Conservation (phyloP, 2,113 vertebrate species). For the Hippocampus guttulatus region DNA sequence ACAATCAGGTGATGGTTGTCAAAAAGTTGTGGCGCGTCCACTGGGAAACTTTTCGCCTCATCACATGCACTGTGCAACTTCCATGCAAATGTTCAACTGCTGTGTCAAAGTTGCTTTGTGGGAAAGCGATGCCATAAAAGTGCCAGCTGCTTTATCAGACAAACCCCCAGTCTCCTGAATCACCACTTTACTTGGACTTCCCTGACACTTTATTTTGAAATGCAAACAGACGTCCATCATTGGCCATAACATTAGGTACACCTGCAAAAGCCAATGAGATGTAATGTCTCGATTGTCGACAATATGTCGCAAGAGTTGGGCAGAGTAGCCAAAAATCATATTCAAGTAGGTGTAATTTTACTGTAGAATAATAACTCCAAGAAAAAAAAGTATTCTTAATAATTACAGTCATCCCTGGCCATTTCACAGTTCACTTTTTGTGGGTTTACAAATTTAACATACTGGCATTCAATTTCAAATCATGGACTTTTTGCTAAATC, state of each 20-base stretch:
- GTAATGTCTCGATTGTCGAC: background rate
- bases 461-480: too few relatives aligned
- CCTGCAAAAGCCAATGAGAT: background rate
- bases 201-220: conserved; percentile 8
- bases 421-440: background rate
- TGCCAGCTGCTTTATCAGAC: conserved; percentile 57
- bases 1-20: conserved; percentile 2
- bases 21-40: conserved; percentile 13
- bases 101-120: conserved; percentile 68
- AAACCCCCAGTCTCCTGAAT: conserved; percentile 52
- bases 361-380: background rate
- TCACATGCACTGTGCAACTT: conserved; percentile 41
- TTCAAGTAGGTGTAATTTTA: background rate
- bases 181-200: conserved; percentile 47
- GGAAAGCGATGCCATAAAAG: conserved; percentile 64
- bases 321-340: background rate
- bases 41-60: conserved; percentile 11
- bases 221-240: background rate
- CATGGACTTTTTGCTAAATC: background rate
- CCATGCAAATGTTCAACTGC: conserved; percentile 63
- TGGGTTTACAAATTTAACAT: too few relatives aligned
- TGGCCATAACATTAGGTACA: background rate
- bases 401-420: background rate
- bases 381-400: too few relatives aligned
- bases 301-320: background rate